These are phyloP conservation scores for Edolisoma coerulescens DNA, from an alignment of 2,113 vertebrate genomes.

Conservation along the genomic window DNA sequence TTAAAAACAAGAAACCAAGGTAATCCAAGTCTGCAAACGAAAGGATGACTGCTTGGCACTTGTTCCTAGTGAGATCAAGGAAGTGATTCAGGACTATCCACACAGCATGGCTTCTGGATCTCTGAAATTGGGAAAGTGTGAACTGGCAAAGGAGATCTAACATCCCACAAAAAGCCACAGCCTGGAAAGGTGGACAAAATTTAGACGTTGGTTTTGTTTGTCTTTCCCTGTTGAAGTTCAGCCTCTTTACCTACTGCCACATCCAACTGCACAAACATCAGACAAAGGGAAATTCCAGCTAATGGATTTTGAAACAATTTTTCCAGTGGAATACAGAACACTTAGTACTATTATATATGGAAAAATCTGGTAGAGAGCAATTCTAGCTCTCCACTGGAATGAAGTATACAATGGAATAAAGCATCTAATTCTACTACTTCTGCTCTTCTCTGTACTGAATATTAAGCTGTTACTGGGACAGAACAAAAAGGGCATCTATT, in stretches of 20 bases:
- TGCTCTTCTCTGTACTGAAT: background rate
- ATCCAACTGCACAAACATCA: slow-evolving; percentile 5
- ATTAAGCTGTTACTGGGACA: background rate
- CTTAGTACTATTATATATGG: background rate
- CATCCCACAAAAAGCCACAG: background rate
- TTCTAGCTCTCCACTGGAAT: background rate
- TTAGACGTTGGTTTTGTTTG: background rate
- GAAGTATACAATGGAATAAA: background rate
- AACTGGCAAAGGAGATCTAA: background rate
- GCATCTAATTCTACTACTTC: background rate
- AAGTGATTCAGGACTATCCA: background rate
- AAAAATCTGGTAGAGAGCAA: background rate
- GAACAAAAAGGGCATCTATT: background rate
- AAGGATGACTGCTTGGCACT: background rate
- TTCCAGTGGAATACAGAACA: slow-evolving; percentile 20
- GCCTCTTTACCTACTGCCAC: background rate
- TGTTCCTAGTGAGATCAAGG: background rate
- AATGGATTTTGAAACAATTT: background rate
- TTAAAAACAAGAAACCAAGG: background rate
- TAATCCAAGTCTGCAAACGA: background rate
- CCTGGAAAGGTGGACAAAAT: background rate
- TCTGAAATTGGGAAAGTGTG: background rate
- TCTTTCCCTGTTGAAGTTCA: background rate
- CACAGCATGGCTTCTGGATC: background rate
- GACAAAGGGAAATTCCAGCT: background rate